These are phyloP conservation scores for Athene noctua DNA, from an alignment of 2,113 vertebrate species.

Conservation along the genomic window DNA sequence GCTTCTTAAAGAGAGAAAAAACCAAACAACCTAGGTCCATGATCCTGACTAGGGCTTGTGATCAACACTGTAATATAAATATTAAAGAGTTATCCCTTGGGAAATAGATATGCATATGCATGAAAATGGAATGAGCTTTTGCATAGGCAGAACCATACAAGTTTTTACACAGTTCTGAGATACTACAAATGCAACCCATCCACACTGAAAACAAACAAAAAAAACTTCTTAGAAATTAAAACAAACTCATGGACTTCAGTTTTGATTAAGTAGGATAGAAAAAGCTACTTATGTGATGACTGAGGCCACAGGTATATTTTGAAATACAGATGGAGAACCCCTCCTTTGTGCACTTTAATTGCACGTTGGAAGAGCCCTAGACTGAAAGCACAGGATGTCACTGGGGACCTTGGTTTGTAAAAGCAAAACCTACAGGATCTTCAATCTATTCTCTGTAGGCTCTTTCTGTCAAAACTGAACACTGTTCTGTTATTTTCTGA, in stretches of 20 bases:
- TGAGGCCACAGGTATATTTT: neutral
- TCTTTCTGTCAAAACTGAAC: neutral
- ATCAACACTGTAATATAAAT: neutral
- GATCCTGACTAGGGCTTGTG: neutral
- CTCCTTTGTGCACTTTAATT: accelerated
- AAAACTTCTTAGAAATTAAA: neutral
- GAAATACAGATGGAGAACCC: neutral
- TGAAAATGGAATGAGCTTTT: neutral
- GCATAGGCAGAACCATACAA: neutral
- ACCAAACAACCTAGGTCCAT: neutral
- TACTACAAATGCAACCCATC: neutral
- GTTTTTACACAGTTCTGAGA: neutral
- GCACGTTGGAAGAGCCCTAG: neutral
- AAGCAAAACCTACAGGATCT: neutral
- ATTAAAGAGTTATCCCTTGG: neutral
- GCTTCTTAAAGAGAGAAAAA: neutral
- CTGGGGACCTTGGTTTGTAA: neutral
- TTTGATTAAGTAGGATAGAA: neutral
- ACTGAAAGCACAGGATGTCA: neutral
- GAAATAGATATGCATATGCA: neutral
- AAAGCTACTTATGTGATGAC: neutral
- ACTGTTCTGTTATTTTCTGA: neutral
- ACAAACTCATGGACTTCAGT: neutral
- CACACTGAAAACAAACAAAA: neutral
- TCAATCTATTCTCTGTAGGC: neutral